These are phyloP conservation scores for Graptemys geographica DNA, from an alignment of 2,797 vertebrate species.

Conservation along the genomic window DNA sequence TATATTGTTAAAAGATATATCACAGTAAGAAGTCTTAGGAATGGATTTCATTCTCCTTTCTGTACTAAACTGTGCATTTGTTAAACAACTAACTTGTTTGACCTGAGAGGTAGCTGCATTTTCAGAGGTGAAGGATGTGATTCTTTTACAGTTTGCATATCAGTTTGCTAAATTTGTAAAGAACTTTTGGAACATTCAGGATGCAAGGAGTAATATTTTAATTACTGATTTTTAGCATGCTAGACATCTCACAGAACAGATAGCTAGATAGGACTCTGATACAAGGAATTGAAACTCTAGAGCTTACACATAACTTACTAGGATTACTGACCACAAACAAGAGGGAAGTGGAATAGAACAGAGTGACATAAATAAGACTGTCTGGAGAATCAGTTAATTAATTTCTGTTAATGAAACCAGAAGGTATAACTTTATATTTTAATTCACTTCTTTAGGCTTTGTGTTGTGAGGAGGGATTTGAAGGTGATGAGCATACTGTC, in stretches of 20 bases:
- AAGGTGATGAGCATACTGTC: neutral
- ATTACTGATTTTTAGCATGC: neutral
- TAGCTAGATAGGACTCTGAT: neutral
- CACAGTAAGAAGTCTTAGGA: neutral
- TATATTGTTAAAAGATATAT: neutral
- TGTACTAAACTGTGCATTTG: neutral
- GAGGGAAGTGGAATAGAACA: fast-evolving
- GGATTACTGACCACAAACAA: fast-evolving
- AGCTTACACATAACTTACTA: neutral
- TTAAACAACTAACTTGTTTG: neutral
- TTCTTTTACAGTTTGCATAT: neutral
- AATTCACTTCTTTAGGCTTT: neutral
- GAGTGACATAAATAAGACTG: neutral
- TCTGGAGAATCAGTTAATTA: neutral
- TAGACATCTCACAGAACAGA: neutral
- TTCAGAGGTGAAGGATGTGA: no score
- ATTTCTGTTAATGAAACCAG: neutral
- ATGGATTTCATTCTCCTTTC: neutral
- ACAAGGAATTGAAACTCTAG: neutral
- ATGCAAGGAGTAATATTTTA: neutral
- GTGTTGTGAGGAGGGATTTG: neutral
- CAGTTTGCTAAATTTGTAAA: neutral
- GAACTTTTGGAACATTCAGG: neutral
- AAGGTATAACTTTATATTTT: neutral
- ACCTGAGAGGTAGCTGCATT: neutral